Percentiles rank a stretch among this genome's conserved stretches.
phyloP scores from a whole-genome alignment of 2,888 invertebrate genomes.

The Caenorhabditis zanzibari region DNA sequence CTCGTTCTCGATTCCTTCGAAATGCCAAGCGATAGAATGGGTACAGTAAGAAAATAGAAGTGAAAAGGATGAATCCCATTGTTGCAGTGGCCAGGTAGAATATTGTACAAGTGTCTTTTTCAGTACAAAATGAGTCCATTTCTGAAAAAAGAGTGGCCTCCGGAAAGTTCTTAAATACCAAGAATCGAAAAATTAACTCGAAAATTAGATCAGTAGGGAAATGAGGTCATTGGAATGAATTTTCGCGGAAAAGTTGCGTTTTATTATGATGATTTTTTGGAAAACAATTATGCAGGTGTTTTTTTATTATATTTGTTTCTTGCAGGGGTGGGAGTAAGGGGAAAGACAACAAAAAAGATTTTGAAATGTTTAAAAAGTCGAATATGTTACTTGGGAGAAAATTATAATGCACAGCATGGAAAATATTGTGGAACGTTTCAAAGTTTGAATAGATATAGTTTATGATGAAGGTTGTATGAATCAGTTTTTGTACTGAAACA shows the following conservation, averaged over 20 bases:
- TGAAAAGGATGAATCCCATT: neutral
- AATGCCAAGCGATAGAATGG: slow-evolving; percentile 11
- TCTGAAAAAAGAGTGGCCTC: neutral
- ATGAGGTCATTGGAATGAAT: slow-evolving; percentile 9
- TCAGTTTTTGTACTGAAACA: too few species aligned
- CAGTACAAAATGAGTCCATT: neutral
- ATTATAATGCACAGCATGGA: too few species aligned
- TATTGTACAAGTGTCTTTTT: neutral
- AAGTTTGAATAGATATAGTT: too few species aligned
- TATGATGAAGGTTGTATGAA: too few species aligned
- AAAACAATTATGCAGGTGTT: neutral
- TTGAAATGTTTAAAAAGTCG: neutral
- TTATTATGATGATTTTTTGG: neutral
- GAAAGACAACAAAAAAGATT: neutral
- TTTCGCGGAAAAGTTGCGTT: neutral
- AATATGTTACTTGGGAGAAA: too few species aligned
- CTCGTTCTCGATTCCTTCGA: slow-evolving; percentile 6
- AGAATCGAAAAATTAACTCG: neutral
- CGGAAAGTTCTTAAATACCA: neutral
- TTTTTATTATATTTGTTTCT: neutral
- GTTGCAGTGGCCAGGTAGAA: neutral
- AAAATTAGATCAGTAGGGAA: neutral
- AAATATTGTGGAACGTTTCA: too few species aligned
- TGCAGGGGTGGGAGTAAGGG: neutral
- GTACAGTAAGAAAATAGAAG: slow-evolving; percentile 1